Base-by-base conservation (phyloP, 1,140 invertebrate genomes). In the Bombus affinis region DNA sequence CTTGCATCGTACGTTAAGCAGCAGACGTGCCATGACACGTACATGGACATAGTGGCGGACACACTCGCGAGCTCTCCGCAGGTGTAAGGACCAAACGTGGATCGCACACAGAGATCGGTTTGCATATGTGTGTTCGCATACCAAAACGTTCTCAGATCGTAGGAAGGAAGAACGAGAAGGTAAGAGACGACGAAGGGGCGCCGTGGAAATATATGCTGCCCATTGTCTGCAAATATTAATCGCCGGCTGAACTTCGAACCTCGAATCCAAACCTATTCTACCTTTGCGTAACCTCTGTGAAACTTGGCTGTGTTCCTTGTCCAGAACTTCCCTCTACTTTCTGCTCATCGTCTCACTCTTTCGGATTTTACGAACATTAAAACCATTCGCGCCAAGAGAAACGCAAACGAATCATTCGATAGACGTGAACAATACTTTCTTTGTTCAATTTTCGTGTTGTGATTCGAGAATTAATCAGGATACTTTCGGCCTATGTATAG, bases 221-320 rank as follows among this genome's bases (percentile, higher is more conserved):
- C 57, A 77, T 39, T 77, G 75, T 77, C 57, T 59, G 75, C 75
- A 77, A 77, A 77, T 62, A 62, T 77, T 62, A 77, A 77, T 77
- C 74, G 74, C 25, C 37, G 53, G 35, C 37, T 25, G 75, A 77
- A 77, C 6, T 77, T 77, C 32, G 75, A 62, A 37, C 57, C 47
- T 25, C 35, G 15, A 77, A 77, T 39, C 35, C 62, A 39, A 62
- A 62, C 28, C 35, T 37, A 37, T 37, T 77, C 53, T 57, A 35
- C 47, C 25, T 35, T 37, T 72, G 39, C 25, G 53, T 35, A 76
- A 37, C 53, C 53, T 37, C 74, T 59, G 12, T n/a, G 53, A 76
- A 76, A 76, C 32, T 76, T 76, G 13, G 35, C 6, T 22, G 12
- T 76, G 25, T 28, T 76, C 44, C 35, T 32, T 32, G 25, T 59